phyloP scores from a whole-genome alignment of 1,140 invertebrate genomes.

The Anthonomus grandis region DNA sequence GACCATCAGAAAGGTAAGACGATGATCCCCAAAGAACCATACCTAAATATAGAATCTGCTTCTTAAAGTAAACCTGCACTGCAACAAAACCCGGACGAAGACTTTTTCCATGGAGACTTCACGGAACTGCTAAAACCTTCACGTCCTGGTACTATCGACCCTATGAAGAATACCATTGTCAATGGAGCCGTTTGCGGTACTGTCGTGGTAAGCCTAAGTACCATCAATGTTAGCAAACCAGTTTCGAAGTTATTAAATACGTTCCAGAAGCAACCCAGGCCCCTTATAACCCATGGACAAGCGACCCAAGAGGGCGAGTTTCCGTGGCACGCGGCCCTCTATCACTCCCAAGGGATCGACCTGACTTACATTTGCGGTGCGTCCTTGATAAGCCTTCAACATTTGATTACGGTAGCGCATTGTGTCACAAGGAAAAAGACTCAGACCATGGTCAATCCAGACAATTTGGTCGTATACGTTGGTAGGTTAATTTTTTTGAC shows the following conservation, averaged over 20 bases:
- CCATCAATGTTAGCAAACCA: background rate
- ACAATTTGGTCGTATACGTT: slow-evolving; percentile 41
- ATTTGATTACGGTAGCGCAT: slow-evolving; percentile 81
- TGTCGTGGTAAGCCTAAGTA: slow-evolving; percentile 34
- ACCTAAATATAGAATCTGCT: too few relatives aligned
- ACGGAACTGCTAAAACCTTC: background rate
- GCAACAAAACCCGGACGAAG: slow-evolving; percentile 31
- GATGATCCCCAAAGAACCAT: background rate
- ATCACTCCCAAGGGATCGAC: slow-evolving; percentile 40
- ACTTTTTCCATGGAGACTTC: slow-evolving; percentile 39
- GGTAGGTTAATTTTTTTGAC: slow-evolving; percentile 22
- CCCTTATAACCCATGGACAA: slow-evolving; percentile 42
- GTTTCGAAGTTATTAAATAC: background rate
- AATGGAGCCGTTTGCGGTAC: slow-evolving; percentile 35
- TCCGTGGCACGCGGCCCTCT: slow-evolving; percentile 44
- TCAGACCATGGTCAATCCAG: slow-evolving; percentile 31
- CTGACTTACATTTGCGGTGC: slow-evolving; percentile 69
- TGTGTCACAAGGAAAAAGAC: slow-evolving; percentile 57
- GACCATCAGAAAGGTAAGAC: background rate
- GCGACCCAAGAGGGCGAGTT: slow-evolving; percentile 42
- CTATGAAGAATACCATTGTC: slow-evolving; percentile 7
- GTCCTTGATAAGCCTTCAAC: slow-evolving; percentile 67
- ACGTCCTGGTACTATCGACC: background rate
- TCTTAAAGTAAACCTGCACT: too few relatives aligned
- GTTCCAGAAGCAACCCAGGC: slow-evolving; percentile 9